Evolutionary conservation across 2,113 vertebrate species (phyloP).

Genomic region (Cyprichromis sp.): DNA sequence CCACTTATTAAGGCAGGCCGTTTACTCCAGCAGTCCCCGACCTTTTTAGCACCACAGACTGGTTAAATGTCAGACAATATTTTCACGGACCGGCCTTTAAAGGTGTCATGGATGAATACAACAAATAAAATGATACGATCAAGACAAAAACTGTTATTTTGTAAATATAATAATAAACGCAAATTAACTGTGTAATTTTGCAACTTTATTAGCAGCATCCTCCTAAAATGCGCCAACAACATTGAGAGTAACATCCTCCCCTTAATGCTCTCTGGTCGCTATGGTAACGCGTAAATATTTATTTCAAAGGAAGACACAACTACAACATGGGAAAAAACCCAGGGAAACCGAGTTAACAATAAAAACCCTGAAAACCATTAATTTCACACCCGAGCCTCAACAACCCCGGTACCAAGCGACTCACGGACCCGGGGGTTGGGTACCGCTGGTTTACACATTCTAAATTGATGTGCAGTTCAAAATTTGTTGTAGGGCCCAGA

Average conservation of each 20-base stretch:
- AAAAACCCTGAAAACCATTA: not conserved
- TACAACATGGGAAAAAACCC: not conserved
- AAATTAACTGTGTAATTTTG: not conserved
- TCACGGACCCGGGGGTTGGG: not conserved
- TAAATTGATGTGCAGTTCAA: not conserved
- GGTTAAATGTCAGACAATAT: not conserved
- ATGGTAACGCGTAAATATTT: not conserved
- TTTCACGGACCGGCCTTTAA: not conserved
- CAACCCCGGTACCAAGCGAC: not conserved
- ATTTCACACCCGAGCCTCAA: not conserved
- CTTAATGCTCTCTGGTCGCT: not conserved
- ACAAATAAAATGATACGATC: not conserved
- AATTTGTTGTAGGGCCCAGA: not conserved
- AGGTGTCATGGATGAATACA: not conserved
- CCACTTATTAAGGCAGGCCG: not conserved
- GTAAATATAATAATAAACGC: not conserved
- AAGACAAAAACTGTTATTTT: not conserved
- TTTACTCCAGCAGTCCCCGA: not conserved
- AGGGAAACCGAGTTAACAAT: not conserved
- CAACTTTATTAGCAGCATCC: not conserved
- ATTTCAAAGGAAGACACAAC: not conserved
- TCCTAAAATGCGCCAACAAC: not conserved
- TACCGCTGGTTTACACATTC: not conserved
- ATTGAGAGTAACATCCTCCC: not conserved
- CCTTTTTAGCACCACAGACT: not conserved